Evolutionary conservation across 2,113 vertebrate genomes (phyloP), one percentile per base, ranked within the genome.

Genomic region (Centropus bengalensis): DNA sequence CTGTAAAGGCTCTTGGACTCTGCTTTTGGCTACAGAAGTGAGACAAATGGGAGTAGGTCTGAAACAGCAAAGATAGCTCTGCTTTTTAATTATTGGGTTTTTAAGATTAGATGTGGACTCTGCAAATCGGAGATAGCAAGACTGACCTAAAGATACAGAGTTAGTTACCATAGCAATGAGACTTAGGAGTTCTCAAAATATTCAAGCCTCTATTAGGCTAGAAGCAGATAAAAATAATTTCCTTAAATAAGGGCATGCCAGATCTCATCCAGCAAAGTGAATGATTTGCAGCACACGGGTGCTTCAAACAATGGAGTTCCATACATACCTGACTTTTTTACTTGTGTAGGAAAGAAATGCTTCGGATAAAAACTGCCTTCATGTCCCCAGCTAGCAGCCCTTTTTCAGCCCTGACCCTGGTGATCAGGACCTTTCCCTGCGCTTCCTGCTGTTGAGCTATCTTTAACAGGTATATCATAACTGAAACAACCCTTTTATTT

Each of bases 81-180:
- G 24, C 9, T 40, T 6, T 32, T 15, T 5, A 1, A 45, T 38
- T 6, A 3, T 26, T 15, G 4, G 7, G 38, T 30, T 21, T 36
- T 69, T n/a, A 55, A 44, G 12, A 56, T 66, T 56, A 69, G 54
- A 38, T 55, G 27, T 5, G 1, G 27, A 71, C 51, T 77, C 58
- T 86, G 82, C 44, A 63, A 83, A 86, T 93, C 47, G 55, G 40
- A 93, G 75, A 78, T 67, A 89, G 22, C 55, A 83, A 87, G 69
- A 45, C 77, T 96, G 88, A 96, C 90, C 91, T 93, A 76, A 91
- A 94, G 95, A 92, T 89, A 55, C 38, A 58, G 68, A 81, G 40
- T 62, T 83, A 82, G 94, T 97, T 96, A 92, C 95, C 94, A 96
- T 96, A 95, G 96, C 86, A 91, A 95, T 93, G 55, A 84, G 68